Conservation (phyloP, 2,113 vertebrate species). For the Bos indicus region DNA sequence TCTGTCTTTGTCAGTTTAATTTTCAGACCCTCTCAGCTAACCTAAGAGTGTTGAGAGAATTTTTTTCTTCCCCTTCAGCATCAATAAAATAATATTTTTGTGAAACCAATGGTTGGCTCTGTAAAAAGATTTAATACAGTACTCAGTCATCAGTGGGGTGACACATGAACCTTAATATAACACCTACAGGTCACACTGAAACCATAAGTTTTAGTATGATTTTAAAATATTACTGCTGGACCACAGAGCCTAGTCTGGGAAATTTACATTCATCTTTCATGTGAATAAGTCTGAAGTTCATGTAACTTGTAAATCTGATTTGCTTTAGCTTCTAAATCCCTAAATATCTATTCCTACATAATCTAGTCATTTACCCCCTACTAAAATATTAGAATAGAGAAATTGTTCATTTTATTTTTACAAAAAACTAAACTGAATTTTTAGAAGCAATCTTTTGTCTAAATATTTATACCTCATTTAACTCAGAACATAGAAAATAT, state of each 20-base stretch:
- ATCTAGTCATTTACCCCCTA: neutral
- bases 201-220: neutral
- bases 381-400: neutral
- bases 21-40: neutral
- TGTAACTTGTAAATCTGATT: neutral
- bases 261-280: neutral
- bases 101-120: neutral
- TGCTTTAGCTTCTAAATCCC: neutral
- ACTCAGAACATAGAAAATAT: neutral
- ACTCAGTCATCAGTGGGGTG: neutral
- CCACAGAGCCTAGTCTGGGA: neutral
- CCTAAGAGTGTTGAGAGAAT: neutral
- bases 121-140: neutral
- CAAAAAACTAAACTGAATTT: neutral
- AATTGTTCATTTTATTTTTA: neutral
- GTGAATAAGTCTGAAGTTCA: neutral
- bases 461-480: neutral
- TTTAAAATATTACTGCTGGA: neutral
- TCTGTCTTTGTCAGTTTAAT: neutral
- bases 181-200: neutral
- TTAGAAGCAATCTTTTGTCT: neutral
- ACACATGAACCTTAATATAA: neutral
- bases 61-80: neutral
- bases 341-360: too few species aligned
- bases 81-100: neutral